Base-by-base conservation (phyloP, 2,113 vertebrate species). In the Pachycephala philippinensis region DNA sequence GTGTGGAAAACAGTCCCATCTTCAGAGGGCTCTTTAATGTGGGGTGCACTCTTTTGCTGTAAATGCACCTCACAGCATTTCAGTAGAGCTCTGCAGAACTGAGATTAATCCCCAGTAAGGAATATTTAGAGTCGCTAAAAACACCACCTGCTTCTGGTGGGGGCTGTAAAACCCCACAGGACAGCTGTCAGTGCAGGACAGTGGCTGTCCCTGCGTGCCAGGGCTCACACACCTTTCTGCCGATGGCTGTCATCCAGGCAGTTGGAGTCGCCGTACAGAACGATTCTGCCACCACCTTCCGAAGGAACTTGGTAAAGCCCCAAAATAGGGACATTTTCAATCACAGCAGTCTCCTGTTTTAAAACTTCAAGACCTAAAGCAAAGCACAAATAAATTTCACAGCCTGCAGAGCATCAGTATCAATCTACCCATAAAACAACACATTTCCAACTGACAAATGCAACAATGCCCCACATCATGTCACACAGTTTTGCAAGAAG, bases 221-320 rank as follows among this genome's bases (percentile, higher is more conserved):
- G 13, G 33, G 47, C 33, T 27, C 13, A 64, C 96, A 13, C 77
- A 99, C 99, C 99, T 98, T 99, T 99, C 97, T 99, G 99, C 24
- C 99, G 98, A 96, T 99, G 99, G 96, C 99, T 99, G 97, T 99
- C 99, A 16, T 99, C 99, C 89, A 99, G 97, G 96, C 99, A 99
- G 82, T 99, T 99, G 4, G 99, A 99, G 89, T 99, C 99, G 1
- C 99, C 99, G 0, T 99, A 99, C 69, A 99, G 97, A 74, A 98
- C 99, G 2, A 99, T 99, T 7, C 99, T 98, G 28, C 99, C 99
- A 17, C 99, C 99, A 0, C 99, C 98, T 39, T 99, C 99, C 0
- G 98, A 98, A 3, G 98, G 98, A 14, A 98, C 99, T 97, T 99
- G 99, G 97, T 99, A 99, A 52, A 99, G 98, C 37, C 99, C 99